Conservation (phyloP, 2,888 invertebrate genomes). For the Tetragonula carbonaria region DNA sequence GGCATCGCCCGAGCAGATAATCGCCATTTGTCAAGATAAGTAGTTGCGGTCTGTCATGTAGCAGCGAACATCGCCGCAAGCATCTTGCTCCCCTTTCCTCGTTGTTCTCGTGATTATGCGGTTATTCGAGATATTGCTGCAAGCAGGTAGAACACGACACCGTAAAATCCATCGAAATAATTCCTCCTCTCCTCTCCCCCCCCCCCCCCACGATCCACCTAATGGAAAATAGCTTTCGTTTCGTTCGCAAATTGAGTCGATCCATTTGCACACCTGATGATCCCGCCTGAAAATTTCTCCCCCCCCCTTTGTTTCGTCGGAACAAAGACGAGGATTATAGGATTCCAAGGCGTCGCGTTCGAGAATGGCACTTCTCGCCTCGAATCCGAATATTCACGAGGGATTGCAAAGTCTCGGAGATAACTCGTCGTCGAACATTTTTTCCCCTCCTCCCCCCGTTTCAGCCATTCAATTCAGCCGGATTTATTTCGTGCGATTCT, state of each 20-base stretch:
- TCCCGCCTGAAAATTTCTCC: not conserved
- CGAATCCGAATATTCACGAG: not conserved
- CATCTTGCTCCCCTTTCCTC: constrained; percentile 50
- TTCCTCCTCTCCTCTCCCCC: not conserved
- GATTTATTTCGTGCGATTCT: too few relatives aligned
- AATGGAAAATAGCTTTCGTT: not conserved
- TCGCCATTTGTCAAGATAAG: constrained; percentile 73
- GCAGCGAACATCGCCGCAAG: constrained; percentile 30
- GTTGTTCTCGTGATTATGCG: constrained; percentile 15
- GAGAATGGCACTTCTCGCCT: not conserved
- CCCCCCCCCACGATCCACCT: too few relatives aligned
- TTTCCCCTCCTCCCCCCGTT: too few relatives aligned
- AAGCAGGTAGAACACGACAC: too few relatives aligned
- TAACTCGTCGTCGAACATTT: not conserved
- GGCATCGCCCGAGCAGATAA: constrained; percentile 51
- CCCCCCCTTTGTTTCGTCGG: not conserved
- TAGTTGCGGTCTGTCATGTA: constrained; percentile 49
- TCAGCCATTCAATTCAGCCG: too few relatives aligned
- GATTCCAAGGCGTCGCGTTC: not conserved
- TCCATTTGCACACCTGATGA: not conserved
- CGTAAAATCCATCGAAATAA: constrained; percentile 8
- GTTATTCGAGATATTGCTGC: not conserved
- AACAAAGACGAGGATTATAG: not conserved
- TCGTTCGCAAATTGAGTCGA: constrained; percentile 20
- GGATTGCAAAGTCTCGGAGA: not conserved